These are phyloP conservation scores for Struthio camelus DNA, from an alignment of 2,113 vertebrate species.

Conservation along the genomic window DNA sequence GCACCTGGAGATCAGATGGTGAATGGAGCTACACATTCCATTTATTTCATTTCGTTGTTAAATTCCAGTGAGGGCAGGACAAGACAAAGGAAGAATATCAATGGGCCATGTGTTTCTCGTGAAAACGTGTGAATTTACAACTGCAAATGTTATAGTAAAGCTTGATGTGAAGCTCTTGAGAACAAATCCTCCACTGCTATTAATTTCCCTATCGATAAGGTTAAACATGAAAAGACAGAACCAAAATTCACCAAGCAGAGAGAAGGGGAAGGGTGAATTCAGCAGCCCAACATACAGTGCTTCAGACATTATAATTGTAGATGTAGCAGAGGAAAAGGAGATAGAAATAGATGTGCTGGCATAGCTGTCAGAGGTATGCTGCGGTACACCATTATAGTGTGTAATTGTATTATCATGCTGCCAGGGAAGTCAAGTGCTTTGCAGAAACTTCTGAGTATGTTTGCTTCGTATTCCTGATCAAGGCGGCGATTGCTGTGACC, in stretches of 20 bases:
- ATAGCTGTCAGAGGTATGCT: not conserved
- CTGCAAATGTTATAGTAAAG: not conserved
- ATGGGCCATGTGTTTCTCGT: not conserved
- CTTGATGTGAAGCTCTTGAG: not conserved
- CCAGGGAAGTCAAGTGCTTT: slow-evolving; percentile 28
- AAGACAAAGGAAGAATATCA: not conserved
- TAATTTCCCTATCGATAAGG: not conserved
- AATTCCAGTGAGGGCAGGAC: not conserved
- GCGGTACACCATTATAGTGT: not conserved
- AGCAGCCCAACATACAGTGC: not conserved
- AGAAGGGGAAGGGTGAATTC: not conserved
- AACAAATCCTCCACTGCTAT: not conserved
- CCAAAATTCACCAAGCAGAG: not conserved
- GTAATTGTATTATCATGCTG: slow-evolving; percentile 42
- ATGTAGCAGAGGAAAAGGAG: not conserved
- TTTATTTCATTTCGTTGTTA: not conserved
- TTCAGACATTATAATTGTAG: not conserved
- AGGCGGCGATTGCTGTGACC: not conserved
- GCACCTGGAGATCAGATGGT: not conserved
- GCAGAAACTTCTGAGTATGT: not conserved
- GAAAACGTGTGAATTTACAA: not conserved
- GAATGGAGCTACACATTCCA: not conserved
- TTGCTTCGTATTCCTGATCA: not conserved
- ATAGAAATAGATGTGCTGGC: not conserved
- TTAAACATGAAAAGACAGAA: not conserved